Evolutionary conservation across 2,888 invertebrate species (phyloP).

Genomic region (Endotricha flammealis): DNA sequence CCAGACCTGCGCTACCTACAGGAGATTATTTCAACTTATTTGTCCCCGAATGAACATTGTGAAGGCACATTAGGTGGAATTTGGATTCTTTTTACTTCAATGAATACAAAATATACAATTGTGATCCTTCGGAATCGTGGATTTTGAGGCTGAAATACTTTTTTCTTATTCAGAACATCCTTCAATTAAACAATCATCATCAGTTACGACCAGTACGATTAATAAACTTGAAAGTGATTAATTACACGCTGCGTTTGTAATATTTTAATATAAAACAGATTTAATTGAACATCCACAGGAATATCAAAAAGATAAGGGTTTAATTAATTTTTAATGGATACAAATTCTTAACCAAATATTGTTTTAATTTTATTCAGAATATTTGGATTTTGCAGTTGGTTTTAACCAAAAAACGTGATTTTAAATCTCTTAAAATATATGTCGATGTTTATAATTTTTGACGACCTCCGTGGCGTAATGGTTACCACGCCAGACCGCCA

Average conservation of each 20-base stretch:
- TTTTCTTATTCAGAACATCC: conserved; percentile 2
- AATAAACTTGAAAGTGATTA: conserved; percentile 8
- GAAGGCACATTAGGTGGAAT: conserved; percentile 41
- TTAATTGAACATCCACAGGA: no score
- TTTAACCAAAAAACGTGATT: no score
- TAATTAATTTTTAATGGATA: no score
- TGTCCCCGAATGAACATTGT: conserved; percentile 46
- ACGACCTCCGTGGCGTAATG: no score
- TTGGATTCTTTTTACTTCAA: conserved; percentile 35
- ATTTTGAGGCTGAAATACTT: conserved; percentile 1
- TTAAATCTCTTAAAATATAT: no score
- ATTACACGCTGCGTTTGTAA: conserved; percentile 1
- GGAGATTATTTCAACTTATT: conserved; percentile 59
- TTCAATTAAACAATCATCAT: conserved; percentile 10
- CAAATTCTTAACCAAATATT: no score
- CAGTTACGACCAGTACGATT: conserved; percentile 7
- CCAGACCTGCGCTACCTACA: conserved; percentile 35
- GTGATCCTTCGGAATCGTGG: conserved; percentile 18
- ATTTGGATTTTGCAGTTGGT: no score
- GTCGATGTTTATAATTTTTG: no score
- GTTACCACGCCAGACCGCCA: no score
- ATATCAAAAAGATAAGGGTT: no score
- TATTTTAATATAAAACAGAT: no score
- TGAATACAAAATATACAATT: conserved; percentile 19
- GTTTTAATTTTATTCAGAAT: no score